Base-by-base conservation (phyloP, 2,888 invertebrate genomes). In the Microctonus aethiopoides region DNA sequence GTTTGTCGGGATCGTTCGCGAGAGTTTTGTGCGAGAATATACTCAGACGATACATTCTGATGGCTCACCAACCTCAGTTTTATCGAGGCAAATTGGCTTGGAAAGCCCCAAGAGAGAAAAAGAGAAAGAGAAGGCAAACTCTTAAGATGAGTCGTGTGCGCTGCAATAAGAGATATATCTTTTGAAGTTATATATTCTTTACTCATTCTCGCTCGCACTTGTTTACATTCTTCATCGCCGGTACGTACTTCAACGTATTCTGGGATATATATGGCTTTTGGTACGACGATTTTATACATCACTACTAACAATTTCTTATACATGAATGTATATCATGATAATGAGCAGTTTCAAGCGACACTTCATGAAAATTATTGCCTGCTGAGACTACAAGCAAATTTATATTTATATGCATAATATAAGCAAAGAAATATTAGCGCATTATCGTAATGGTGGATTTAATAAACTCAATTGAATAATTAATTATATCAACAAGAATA, bases 51-150 rank as follows among this genome's bases (percentile, higher is more conserved):
- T 46, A 46, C 7, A 46, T 16, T n/a, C 46, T 60, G 61, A 57
- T 51, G 69, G 65, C 59, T 52, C 59, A 56, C 46, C 62, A 67
- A 41, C 16, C 52, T 54, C 70, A 75, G 78, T 81, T 84, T 84
- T 84, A 84, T 84, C 82, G 82, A 67, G 78, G 77, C 76, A 84
- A 83, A 83, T 83, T 84, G 82, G 76, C 78, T 74, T 77, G 77
- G 81, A 82, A 82, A 81, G 75, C 76, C 77, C 77, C 56, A 67
- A 46, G 46, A 7, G n/a, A n/a, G n/a, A n/a, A n/a, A n/a, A n/a
- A n/a, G n/a, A n/a, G n/a, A n/a, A n/a, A n/a, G n/a, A n/a, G n/a
- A n/a, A n/a, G n/a, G 68, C 52, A 61, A 71, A 57, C 71, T 32
- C 20, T 41, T 22, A 39, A 65, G 66, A 36, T 54, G 22, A 56